Percentiles rank a stretch among this genome's conserved stretches.
These are phyloP conservation scores for Petaurus breviceps DNA, from an alignment of 2,113 vertebrate genomes.

Conservation along the genomic window DNA sequence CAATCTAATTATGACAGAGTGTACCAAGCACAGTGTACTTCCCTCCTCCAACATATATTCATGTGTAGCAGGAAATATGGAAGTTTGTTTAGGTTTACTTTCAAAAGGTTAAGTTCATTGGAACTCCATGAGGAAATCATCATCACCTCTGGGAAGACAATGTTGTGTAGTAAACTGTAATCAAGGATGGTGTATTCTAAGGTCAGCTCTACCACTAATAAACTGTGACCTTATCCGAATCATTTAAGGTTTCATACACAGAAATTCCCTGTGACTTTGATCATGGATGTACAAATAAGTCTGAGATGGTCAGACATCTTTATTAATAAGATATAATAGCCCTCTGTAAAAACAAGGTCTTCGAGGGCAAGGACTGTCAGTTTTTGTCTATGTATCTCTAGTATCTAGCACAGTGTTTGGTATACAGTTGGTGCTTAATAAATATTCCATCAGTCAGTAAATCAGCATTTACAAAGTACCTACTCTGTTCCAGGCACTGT, in stretches of 20 bases:
- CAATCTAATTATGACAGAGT: conserved; percentile 6
- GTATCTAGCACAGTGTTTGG: neutral
- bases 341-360: neutral
- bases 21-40: neutral
- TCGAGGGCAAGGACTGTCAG: neutral
- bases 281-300: neutral
- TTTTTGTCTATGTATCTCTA: neutral
- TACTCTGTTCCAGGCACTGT: neutral
- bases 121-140: conserved; percentile 23
- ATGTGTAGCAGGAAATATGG: neutral
- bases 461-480: neutral
- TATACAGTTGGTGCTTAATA: neutral
- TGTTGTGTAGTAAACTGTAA: neutral
- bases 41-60: neutral
- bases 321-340: neutral
- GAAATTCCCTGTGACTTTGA: neutral
- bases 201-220: neutral
- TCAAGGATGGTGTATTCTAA: neutral
- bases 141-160: conserved; percentile 17
- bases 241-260: neutral
- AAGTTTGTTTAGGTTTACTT: neutral
- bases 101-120: neutral
- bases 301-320: conserved; percentile 42
- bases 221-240: neutral
- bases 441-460: neutral